Evolutionary conservation across 2,797 vertebrate species (phyloP), one percentile per base, ranked within the genome.

Genomic region (Novumbra hubbsi): DNA sequence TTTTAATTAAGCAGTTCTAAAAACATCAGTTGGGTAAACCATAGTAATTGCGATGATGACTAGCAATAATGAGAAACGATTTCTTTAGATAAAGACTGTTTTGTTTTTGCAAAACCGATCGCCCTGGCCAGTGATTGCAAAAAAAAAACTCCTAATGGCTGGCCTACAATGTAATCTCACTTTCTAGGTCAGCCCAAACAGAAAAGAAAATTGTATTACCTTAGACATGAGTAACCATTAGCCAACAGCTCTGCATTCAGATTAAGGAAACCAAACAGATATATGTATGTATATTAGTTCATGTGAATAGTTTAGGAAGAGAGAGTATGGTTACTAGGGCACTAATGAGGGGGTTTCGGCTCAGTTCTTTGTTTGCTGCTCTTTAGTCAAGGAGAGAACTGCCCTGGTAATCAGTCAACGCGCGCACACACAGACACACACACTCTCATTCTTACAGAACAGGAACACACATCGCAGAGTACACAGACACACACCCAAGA

Each of bases 321-420:
- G 79, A 74, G 85, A 89, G 87, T 85, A 83, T 86, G 86, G 83
- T 84, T 60, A 60, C 55, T 87, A 68, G 89, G 87, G 86, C 86
- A 89, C 89, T 93, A 92, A 93, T 92, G 89, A 92, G 84, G 86
- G 86, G 84, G 83, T 91, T 91, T 90, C 87, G 85, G 78, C 82
- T 84, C 86, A 79, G 83, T 89, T 88, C 89, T 91, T 90, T 92
- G 90, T 91, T 90, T 89, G 90, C 88, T 86, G 87, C 88, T 93
- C 91, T 92, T 93, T 90, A 91, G 89, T 90, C 87, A 88, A 84
- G 83, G 86, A 85, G 81, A 91, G 87, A 84, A 88, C 78, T 82
- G 88, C 57, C 57, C 86, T 1, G 86, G 88, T 92, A 86, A 93
- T 93, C 90, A 90, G 86, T 93, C 92, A 92, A 86, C 87, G 89